Conservation (phyloP, 2,113 vertebrate genomes). For the Myrmecobius fasciatus region DNA sequence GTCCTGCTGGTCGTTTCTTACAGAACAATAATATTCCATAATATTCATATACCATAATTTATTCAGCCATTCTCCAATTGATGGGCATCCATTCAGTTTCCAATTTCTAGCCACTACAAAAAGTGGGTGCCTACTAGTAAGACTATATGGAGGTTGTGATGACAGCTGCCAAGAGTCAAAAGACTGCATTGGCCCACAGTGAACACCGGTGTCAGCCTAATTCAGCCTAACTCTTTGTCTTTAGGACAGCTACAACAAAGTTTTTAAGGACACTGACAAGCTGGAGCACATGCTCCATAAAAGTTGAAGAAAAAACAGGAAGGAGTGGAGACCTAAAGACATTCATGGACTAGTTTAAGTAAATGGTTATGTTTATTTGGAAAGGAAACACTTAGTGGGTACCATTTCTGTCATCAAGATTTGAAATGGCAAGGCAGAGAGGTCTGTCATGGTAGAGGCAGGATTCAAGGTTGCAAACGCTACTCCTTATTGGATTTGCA, state of each 20-base stretch:
- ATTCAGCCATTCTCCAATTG: too few species aligned
- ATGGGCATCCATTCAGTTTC: too few species aligned
- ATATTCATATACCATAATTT: too few species aligned
- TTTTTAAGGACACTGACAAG: background rate
- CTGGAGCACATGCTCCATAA: background rate
- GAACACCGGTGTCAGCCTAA: background rate
- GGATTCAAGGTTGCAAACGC: background rate
- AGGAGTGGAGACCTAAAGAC: background rate
- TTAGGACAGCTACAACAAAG: background rate
- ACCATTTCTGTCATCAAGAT: background rate
- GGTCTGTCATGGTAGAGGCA: background rate
- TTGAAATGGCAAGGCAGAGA: background rate
- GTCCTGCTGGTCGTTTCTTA: too few species aligned
- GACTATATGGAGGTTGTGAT: background rate
- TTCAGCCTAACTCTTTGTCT: background rate
- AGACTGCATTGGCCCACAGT: background rate
- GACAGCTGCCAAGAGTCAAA: background rate
- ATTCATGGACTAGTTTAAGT: background rate
- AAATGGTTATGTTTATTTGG: background rate
- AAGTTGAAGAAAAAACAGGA: background rate
- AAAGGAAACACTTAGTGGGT: background rate
- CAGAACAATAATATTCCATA: too few species aligned
- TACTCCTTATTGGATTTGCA: background rate
- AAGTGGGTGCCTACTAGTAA: background rate
- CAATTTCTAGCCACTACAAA: too few species aligned